Evolutionary conservation across 2,888 invertebrate genomes (phyloP), one percentile per base, ranked within the genome.

Genomic region (Thera obeliscata): DNA sequence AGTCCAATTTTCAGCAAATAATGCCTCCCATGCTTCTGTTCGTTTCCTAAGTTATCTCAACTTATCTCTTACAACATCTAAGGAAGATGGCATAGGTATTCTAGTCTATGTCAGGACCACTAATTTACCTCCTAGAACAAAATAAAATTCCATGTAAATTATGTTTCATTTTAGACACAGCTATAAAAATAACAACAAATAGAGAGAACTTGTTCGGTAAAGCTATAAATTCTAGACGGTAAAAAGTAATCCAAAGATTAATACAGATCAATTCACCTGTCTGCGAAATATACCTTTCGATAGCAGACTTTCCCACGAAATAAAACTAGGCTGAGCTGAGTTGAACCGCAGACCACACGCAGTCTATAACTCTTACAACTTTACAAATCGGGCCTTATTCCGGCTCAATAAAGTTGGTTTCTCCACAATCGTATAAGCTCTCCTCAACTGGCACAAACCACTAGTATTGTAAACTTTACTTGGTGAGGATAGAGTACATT

Each of bases 241-340:
- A 56, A 43, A 56, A 43, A 43, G 62, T 12, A 36, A 61, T 33
- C 52, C 59, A 72, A 73, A 69, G 74, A 50, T 58, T 36, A 64
- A 68, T 67, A 75, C 69, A 71, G 69, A 62, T 71, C 75, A 74
- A 78, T 75, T 76, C 76, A 81, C 74, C 72, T 76, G 80, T 77
- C 76, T 71, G 74, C 75, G 58, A 71, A 77, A 73, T 75, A 71
- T 58, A 33, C 52, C 55, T 61, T 66, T 66, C 64, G 65, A 67
- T 64, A 70, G 64, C 67, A 68, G 71, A 67, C 65, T 66, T 71
- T 75, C 74, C 63, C 71, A 81, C 74, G 71, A 75, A 77, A 74
- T 74, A 75, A 74, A 79, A 75, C 76, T 77, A 76, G 74, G 71
- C 63, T 71, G 70, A 60, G 54, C 58, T 64, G 69, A 65, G 52